A percentile compares a stretch with the other conserved stretches of the same genome.
These are phyloP conservation scores for Stigmatopora argus DNA, from an alignment of 2,113 vertebrate species.

Conservation along the genomic window DNA sequence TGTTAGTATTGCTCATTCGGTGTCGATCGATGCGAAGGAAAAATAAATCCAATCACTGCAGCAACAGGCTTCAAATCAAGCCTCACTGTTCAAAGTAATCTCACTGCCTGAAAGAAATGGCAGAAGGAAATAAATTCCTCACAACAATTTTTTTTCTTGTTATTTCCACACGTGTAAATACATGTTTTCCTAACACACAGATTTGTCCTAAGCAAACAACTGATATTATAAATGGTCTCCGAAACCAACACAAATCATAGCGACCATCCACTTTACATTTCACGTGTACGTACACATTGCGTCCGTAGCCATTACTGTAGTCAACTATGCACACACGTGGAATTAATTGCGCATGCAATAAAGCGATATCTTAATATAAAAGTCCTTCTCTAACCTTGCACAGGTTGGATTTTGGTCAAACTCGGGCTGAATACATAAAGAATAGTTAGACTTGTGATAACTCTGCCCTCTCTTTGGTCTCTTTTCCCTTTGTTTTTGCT, in stretches of 20 bases:
- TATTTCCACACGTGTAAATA: neutral
- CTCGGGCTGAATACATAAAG: conserved; percentile 1
- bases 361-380: neutral
- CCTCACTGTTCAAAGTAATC: neutral
- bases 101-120: neutral
- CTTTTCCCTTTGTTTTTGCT: conserved; percentile 20
- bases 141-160: neutral
- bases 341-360: conserved; percentile 12
- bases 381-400: conserved; percentile 1
- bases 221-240: conserved; percentile 7
- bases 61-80: neutral
- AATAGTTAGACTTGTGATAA: neutral
- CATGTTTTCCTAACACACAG: neutral
- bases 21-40: neutral
- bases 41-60: neutral
- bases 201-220: conserved; percentile 43
- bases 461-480: neutral
- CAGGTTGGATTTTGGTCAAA: neutral
- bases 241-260: neutral
- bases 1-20: no score
- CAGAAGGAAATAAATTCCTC: neutral
- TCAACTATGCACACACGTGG: neutral
- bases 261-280: no score
- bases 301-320: neutral
- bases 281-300: neutral